These are phyloP conservation scores for Criorhina ranunculi DNA, from an alignment of 2,888 invertebrate species.

Conservation along the genomic window DNA sequence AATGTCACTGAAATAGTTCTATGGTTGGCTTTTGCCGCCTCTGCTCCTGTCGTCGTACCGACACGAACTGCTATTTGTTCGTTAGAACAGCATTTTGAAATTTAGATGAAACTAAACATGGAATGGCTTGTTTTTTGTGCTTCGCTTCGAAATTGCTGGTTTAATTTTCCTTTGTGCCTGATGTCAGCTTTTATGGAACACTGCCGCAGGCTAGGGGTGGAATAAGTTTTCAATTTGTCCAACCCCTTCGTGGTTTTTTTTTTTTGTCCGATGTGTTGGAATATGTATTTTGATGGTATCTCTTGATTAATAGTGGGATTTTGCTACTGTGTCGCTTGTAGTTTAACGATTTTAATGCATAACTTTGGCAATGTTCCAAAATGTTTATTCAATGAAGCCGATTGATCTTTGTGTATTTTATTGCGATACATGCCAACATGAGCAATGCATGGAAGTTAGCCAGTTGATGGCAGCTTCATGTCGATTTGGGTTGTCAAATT, in stretches of 20 bases:
- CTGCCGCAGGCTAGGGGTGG: neutral
- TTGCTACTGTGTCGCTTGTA: too few species aligned
- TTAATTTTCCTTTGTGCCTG: conserved; percentile 46
- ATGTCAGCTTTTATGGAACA: conserved; percentile 2
- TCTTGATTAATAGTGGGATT: too few species aligned
- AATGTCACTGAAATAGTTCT: conserved; percentile 44
- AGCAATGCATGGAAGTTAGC: too few species aligned
- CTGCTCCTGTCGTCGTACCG: neutral
- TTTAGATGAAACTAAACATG: conserved; percentile 32
- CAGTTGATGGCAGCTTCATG: too few species aligned
- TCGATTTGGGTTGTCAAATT: too few species aligned
- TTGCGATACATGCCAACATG: too few species aligned
- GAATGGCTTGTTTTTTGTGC: conserved; percentile 13
- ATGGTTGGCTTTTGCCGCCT: conserved; percentile 17
- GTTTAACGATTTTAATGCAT: too few species aligned
- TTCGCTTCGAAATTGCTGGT: conserved; percentile 21
- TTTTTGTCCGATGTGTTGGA: neutral
- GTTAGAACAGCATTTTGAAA: conserved; percentile 52
- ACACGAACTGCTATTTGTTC: conserved; percentile 21
- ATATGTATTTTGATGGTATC: neutral
- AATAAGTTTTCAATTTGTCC: conserved; percentile 47
- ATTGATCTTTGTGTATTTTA: too few species aligned
- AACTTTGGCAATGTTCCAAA: too few species aligned
- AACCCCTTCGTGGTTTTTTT: neutral
- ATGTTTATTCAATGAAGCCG: too few species aligned